Base-by-base conservation (phyloP, 1,140 invertebrate species). In the Neodiprion fabricii region DNA sequence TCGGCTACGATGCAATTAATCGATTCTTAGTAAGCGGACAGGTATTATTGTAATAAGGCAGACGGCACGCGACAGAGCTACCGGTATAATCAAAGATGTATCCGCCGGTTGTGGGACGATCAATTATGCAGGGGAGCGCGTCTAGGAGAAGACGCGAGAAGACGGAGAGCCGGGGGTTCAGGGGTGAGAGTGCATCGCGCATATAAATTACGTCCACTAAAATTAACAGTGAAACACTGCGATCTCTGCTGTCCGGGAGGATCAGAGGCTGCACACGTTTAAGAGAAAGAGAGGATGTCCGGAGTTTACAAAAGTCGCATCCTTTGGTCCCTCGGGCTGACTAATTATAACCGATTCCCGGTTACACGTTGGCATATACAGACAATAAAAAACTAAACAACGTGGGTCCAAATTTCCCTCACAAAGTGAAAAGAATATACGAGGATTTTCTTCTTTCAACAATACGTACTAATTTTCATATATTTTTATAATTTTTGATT, bases 141-240 rank as follows among this genome's bases (percentile, higher is more conserved):
- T 40, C 28, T 40, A 40, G 40, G 74, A 66, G 48, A 53, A 74
- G 48, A 67, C 17, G n/a, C 49, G 68, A 40, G 61, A 40, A 40
- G 28, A 40, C 28, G 28, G 72, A 66, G 70, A 74, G 72, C 21
- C 17, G 74, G 76, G 23, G 23, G 72, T 74, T 23, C 17, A 72
- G 76, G 28, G 23, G 72, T 74, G 81, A 76, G 79, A 80, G 78
- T 78, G 78, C 75, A 80, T 79, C 53, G 53, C 53, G 53, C 53
- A 61, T 61, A 61, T 14, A 4, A 61, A 61, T 61, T 61, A 14
- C 23, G 47, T 70, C 28, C 28, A 40, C 28, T 40, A 40, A 40
- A 40, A 40, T 40, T 40, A 40, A 40, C 28, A 40, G 28, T 4
- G 5, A 40, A 40, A 40, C 28, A 40, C 28, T 40, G 28, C 28